Evolutionary conservation across 2,113 vertebrate genomes (phyloP).

Genomic region (Puffinus mauretanicus): DNA sequence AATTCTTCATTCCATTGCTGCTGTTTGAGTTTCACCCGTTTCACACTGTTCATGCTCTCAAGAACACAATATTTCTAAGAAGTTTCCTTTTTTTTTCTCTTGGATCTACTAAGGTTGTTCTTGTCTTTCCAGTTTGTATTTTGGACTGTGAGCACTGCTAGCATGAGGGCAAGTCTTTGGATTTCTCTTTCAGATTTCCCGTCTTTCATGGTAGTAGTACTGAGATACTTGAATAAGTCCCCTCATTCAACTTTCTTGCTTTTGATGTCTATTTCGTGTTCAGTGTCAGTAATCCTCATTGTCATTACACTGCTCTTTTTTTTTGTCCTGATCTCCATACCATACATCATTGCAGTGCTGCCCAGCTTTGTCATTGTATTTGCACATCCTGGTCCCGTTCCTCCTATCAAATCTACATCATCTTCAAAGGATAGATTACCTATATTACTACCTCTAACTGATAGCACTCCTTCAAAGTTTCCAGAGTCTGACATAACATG

Average conservation of each 20-base stretch:
- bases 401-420: slow-evolving; percentile 12
- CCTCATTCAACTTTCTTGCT: slow-evolving; percentile 31
- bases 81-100: not conserved
- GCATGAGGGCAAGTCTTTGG: slow-evolving; percentile 35
- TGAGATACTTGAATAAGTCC: slow-evolving; percentile 34
- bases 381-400: not conserved
- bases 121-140: slow-evolving; percentile 38
- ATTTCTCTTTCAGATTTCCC: slow-evolving; percentile 37
- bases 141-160: slow-evolving; percentile 14
- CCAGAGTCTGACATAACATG: slow-evolving; percentile 16
- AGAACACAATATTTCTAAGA: slow-evolving; percentile 50
- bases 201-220: slow-evolving; percentile 47
- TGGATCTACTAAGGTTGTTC: slow-evolving; percentile 40
- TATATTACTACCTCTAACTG: not conserved
- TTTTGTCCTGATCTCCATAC: slow-evolving; percentile 41
- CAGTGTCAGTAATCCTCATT: slow-evolving; percentile 38
- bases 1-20: slow-evolving; percentile 45
- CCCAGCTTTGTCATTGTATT: not conserved
- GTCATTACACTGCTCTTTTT: slow-evolving; percentile 4
- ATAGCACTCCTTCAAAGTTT: slow-evolving; percentile 50
- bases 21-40: slow-evolving; percentile 46
- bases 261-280: slow-evolving; percentile 54
- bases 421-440: slow-evolving; percentile 35
- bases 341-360: not conserved
- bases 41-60: slow-evolving; percentile 19